Percentiles rank a stretch among this genome's conserved stretches.
Evolutionary conservation across 2,113 vertebrate species (phyloP).

Genomic region (Ramphastos sulfuratus): DNA sequence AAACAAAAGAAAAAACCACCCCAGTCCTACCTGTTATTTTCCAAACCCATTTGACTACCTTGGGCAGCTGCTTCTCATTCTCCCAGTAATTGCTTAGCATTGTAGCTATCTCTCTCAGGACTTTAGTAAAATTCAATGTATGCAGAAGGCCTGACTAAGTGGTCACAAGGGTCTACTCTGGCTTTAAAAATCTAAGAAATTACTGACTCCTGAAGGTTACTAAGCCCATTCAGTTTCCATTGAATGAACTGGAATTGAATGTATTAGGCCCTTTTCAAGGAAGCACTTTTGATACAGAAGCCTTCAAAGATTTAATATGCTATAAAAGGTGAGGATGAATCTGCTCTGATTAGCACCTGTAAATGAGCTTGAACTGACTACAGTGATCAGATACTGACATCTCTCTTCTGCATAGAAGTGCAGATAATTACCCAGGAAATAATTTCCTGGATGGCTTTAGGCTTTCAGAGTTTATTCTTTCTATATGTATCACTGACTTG

Average conservation of each 20-base stretch:
- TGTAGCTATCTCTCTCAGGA: not conserved
- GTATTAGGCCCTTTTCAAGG: not conserved
- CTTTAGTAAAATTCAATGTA: not conserved
- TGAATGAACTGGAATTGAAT: constrained; percentile 18
- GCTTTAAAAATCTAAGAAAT: constrained; percentile 15
- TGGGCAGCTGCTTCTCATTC: not conserved
- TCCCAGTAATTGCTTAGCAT: not conserved
- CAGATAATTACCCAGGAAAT: constrained; percentile 5
- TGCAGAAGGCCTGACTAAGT: constrained; percentile 18
- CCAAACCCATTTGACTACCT: not conserved
- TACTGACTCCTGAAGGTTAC: constrained; percentile 18
- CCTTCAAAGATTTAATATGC: not conserved
- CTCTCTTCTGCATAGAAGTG: not conserved
- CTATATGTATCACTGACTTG: not conserved
- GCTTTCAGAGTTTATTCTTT: not conserved
- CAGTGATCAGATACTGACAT: not conserved
- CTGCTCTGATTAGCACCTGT: constrained; percentile 35
- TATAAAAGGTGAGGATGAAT: constrained; percentile 40
- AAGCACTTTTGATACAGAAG: constrained; percentile 3
- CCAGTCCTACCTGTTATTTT: not conserved
- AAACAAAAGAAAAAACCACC: not conserved
- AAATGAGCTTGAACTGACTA: constrained; percentile 31
- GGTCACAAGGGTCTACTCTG: constrained; percentile 4
- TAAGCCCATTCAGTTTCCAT: constrained; percentile 1
- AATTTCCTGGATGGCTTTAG: constrained; percentile 9